Base-by-base conservation (phyloP, 2,113 vertebrate species). In the Actenoides lindsayi region DNA sequence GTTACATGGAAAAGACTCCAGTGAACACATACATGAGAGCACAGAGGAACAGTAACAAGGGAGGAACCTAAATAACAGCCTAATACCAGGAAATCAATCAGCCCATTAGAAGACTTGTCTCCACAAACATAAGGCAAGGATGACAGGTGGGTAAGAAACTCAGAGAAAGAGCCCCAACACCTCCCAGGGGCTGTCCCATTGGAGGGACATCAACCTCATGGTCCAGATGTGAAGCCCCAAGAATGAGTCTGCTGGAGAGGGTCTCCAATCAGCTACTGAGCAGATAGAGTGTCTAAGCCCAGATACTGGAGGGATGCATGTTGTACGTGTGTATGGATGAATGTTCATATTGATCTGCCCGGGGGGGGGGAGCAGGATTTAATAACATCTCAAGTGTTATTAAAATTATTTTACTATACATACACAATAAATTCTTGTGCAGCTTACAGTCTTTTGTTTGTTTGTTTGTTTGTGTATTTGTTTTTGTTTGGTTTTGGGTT, bases 241-340 rank as follows among this genome's bases (percentile, higher is more conserved):
- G 39, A 37, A 28, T 1, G 2, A 67, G 5, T 42, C 18, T 33
- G 6, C 50, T 51, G 50, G 50, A 50, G 39, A 37, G 24, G 15
- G 1, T 48, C 9, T 71, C 11, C 1, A 1, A 18, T 68, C 35
- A 73, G 14, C 12, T 1, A 2, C 28, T 53, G 11, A 17, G 23
- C 30, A 54, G 25, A 35, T 6, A 1, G 3, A 33, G 8, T 24
- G n/a, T 35, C 42, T 33, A 35, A 46, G 4, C 25, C 10, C 1
- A 0, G 14, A 19, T 51, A 39, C 9, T 8, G 23, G 14, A 63
- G 6, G 41, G 28, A 51, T 53, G 23, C 20, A 39, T 1, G 2
- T 21, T 63, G 7, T 44, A 37, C 0, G 1, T 48, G 39, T 37
- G 13, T 44, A 27, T 57, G 9, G 9, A 31, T 21, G 19, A 23